Conservation (phyloP, 37 sponge, comb jelly and placozoan species). For the Trichoplax adhaerens region DNA sequence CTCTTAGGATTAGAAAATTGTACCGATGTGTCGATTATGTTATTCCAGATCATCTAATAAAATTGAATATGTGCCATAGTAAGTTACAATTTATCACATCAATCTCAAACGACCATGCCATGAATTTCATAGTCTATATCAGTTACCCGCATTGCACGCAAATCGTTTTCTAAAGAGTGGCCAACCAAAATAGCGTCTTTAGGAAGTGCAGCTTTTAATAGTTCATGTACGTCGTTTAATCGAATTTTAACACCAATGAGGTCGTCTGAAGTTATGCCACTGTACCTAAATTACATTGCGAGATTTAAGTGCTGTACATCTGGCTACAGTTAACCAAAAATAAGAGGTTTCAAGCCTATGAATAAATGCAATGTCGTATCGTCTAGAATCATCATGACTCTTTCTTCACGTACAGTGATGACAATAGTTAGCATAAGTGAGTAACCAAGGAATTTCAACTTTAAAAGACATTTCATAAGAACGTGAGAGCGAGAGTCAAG, state of each 20-base stretch:
- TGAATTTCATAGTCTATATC: no score
- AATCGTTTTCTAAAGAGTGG: constrained; percentile 95
- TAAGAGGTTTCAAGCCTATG: no score
- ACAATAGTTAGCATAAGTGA: no score
- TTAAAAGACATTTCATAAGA: background rate
- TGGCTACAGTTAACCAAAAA: no score
- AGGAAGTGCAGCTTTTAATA: constrained; percentile 38
- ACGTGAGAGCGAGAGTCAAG: background rate
- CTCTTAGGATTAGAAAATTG: constrained; percentile 21
- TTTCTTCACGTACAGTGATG: no score
- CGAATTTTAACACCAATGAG: constrained; percentile 58
- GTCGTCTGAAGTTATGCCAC: constrained; percentile 62
- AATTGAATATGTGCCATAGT: no score
- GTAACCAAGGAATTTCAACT: no score
- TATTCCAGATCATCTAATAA: constrained; percentile 21
- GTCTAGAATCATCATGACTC: no score
- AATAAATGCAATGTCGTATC: no score
- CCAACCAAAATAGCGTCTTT: constrained; percentile 61
- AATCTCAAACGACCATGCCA: no score
- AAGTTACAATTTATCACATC: no score
- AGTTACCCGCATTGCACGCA: constrained; percentile 48
- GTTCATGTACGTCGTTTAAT: constrained; percentile 52
- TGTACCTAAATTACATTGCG: constrained; percentile 17
- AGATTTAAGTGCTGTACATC: no score
- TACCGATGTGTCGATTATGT: constrained; percentile 56